These are phyloP conservation scores for Percina caprodes DNA, from an alignment of 2,113 vertebrate genomes.

Conservation along the genomic window DNA sequence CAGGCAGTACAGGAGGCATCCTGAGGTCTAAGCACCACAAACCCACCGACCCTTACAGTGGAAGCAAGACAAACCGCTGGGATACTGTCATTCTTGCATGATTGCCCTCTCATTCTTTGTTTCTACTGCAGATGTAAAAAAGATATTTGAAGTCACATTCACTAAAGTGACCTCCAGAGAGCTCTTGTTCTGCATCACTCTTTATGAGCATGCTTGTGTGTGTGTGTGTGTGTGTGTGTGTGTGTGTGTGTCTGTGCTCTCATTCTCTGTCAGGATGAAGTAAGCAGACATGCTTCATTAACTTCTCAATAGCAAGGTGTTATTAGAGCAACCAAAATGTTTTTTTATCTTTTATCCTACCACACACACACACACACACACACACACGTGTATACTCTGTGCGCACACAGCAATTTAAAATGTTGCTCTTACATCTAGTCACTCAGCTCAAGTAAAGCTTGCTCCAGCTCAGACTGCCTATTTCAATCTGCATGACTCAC, in stretches of 20 bases:
- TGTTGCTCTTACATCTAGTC: constrained; percentile 62
- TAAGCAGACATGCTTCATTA: constrained; percentile 79
- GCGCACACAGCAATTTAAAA: constrained; percentile 65
- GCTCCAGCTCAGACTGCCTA: constrained; percentile 63
- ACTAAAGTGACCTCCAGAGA: constrained; percentile 62
- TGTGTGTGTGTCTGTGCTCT: constrained; percentile 45
- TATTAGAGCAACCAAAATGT: constrained; percentile 72
- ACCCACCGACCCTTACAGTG: constrained; percentile 69
- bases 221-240: constrained; percentile 28
- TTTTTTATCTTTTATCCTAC: constrained; percentile 41
- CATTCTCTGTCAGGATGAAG: constrained; percentile 69
- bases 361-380: constrained; percentile 32
- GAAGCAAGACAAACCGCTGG: constrained; percentile 62
- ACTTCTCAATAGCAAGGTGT: constrained; percentile 77
- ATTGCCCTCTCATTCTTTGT: constrained; percentile 46
- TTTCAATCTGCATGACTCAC: constrained; percentile 76
- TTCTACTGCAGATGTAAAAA: constrained; percentile 57
- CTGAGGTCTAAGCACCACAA: constrained; percentile 76
- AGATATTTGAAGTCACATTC: constrained; percentile 56
- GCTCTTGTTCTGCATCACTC: constrained; percentile 55
- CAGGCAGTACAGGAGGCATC: constrained; percentile 69
- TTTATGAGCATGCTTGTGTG: not conserved
- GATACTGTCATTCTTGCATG: constrained; percentile 56
- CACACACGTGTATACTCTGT: not conserved
- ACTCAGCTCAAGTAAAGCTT: constrained; percentile 53